Percentiles rank a stretch among this genome's conserved stretches.
phyloP scores from a whole-genome alignment of 1,140 invertebrate genomes.

The Gryllus bimaculatus region DNA sequence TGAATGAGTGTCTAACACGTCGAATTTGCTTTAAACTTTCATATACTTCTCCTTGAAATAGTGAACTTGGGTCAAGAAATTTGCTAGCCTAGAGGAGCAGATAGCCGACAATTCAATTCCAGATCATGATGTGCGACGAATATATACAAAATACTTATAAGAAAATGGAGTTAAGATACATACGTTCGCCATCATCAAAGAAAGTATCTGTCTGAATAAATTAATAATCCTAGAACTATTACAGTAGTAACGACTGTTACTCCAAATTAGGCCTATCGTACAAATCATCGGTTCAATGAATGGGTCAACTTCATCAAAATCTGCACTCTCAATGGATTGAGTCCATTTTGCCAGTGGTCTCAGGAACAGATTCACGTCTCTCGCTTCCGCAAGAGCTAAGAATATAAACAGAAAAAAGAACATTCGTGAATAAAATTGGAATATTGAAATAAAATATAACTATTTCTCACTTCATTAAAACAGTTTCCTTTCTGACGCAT shows the following conservation, averaged over 20 bases:
- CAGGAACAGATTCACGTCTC: constrained; percentile 79
- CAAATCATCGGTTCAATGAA: constrained; percentile 71
- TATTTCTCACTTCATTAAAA: too few species aligned
- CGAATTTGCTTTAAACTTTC: constrained; percentile 69
- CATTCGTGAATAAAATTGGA: too few species aligned
- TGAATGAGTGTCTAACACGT: neutral
- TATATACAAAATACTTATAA: neutral
- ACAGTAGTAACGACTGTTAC: constrained; percentile 83
- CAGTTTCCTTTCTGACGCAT: too few species aligned
- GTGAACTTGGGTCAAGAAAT: constrained; percentile 76
- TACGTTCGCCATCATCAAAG: constrained; percentile 77
- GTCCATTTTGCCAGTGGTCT: constrained; percentile 74
- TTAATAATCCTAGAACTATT: constrained; percentile 81
- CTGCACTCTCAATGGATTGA: constrained; percentile 69
- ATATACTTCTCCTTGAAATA: constrained; percentile 85
- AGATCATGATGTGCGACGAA: neutral
- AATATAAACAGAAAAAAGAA: neutral
- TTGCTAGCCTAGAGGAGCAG: constrained; percentile 53
- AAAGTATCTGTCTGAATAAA: constrained; percentile 78
- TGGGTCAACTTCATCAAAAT: constrained; percentile 67
- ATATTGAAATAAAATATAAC: too few species aligned
- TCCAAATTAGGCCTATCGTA: constrained; percentile 80
- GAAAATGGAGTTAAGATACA: neutral
- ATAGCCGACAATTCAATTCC: neutral
- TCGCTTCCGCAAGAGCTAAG: constrained; percentile 73